Evolutionary conservation across 2,113 vertebrate genomes (phyloP).

Genomic region (Daboia siamensis): DNA sequence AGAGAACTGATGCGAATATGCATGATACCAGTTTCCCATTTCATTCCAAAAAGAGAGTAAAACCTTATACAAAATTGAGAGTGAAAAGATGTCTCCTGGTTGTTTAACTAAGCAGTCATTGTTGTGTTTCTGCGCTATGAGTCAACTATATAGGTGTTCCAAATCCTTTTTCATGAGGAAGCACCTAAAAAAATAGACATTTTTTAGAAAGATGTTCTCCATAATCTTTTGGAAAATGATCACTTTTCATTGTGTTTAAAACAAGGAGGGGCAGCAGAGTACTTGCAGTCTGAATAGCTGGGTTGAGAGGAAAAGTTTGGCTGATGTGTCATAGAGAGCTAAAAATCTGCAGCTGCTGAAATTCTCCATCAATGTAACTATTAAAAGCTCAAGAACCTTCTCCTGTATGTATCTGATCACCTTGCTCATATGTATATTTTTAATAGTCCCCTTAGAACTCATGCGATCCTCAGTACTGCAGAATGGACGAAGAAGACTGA

Average conservation of each 20-base stretch:
- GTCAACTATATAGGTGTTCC: not conserved
- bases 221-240: not conserved
- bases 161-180: not conserved
- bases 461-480: not conserved
- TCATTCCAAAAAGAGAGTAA: not conserved
- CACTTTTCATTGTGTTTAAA: not conserved
- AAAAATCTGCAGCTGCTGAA: not conserved
- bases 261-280: not conserved
- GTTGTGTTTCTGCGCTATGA: not conserved
- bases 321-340: not conserved
- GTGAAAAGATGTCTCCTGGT: not conserved
- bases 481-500: not conserved
- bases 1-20: not conserved
- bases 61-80: not conserved
- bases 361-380: not conserved
- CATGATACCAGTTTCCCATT: not conserved
- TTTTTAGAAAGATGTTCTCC: not conserved
- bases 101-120: not conserved
- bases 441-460: not conserved
- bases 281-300: not conserved
- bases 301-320: not conserved
- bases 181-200: not conserved
- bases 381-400: not conserved
- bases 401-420: not conserved
- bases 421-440: not conserved